Base-by-base conservation (phyloP, 1,140 invertebrate genomes). In the Drosophila kepulauana region DNA sequence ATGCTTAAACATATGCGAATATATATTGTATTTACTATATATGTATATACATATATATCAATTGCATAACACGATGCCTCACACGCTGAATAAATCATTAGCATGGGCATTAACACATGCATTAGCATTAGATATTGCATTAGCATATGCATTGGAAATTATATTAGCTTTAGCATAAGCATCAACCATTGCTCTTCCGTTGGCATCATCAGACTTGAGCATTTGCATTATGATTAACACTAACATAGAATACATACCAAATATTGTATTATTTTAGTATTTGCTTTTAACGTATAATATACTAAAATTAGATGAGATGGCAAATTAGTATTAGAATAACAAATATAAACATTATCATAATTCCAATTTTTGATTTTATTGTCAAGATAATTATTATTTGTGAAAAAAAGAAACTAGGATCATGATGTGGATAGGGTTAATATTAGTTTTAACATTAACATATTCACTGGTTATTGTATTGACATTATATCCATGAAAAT, bases 1-100 rank as follows among this genome's bases (percentile, higher is more conserved):
- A 49, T 20, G 15, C 15, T 49, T 49, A 43, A n/a, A 43, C 41
- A 43, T 13, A 43, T 43, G 35, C 35, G 35, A 38, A 43, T 43
- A 43, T 13, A 43, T 43, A 49, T 49, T 3, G 15, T 10, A 15
- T 8, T 8, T 20, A 3, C 35, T 10, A 41, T 41, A 41, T 10
- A 41, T 41, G n/a, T 10, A 41, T 8, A 48, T 48, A 16, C 16
- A 15, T 8, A 3, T 20, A 10, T 49, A 49, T 49, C 46, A 49
- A 28, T 52, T 6, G 20, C 25, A 28, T 30, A 43, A 43, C 41
- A 43, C n/a, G 4, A 3, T 13, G 11, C 41, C 4, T 43, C 41
- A 5, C 41, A 43, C 41, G 3, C 5, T 43, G 41, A n/a, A 43
- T 43, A 43, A 43, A 7, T 5, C 5, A 30, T 13, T 33, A 30